Percentiles rank a stretch among this genome's conserved stretches.
Conservation (phyloP, 2,113 vertebrate species). For the Butorides virescens region DNA sequence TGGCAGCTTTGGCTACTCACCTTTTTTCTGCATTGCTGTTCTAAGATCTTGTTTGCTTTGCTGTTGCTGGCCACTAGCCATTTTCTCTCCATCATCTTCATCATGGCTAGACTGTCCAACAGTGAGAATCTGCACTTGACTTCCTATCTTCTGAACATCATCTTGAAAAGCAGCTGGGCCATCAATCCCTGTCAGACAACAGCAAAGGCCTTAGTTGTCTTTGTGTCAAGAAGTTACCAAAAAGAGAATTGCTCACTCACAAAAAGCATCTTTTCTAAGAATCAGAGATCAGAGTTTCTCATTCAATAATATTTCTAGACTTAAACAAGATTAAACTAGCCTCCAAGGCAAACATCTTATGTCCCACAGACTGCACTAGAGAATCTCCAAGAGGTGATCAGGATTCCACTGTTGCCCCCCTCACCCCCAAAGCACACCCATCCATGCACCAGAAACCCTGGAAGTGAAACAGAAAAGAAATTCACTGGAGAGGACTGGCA, state of each 20-base stretch:
- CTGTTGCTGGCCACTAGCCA: constrained; percentile 79
- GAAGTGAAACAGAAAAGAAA: not conserved
- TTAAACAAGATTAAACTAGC: not conserved
- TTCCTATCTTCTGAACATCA: constrained; percentile 79
- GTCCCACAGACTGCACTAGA: not conserved
- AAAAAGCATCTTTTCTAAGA: not conserved
- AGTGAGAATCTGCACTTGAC: constrained; percentile 90
- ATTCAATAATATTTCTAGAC: not conserved
- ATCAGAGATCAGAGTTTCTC: not conserved
- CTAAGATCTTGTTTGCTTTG: constrained; percentile 91
- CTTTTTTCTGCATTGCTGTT: constrained; percentile 95
- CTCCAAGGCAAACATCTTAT: not conserved
- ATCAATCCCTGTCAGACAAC: constrained; percentile 82
- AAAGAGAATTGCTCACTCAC: not conserved
- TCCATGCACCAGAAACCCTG: not conserved
- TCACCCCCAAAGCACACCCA: not conserved
- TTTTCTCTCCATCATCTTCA: constrained; percentile 81
- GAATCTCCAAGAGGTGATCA: not conserved
- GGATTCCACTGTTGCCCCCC: not conserved
- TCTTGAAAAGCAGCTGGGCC: constrained; percentile 86
- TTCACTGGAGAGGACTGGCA: not conserved
- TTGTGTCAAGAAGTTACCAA: not conserved
- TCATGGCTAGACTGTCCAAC: constrained; percentile 80
- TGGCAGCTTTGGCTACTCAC: constrained; percentile 67
- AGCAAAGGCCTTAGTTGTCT: not conserved